Conservation (phyloP, 2,888 invertebrate genomes). For the Dascillus cervinus region DNA sequence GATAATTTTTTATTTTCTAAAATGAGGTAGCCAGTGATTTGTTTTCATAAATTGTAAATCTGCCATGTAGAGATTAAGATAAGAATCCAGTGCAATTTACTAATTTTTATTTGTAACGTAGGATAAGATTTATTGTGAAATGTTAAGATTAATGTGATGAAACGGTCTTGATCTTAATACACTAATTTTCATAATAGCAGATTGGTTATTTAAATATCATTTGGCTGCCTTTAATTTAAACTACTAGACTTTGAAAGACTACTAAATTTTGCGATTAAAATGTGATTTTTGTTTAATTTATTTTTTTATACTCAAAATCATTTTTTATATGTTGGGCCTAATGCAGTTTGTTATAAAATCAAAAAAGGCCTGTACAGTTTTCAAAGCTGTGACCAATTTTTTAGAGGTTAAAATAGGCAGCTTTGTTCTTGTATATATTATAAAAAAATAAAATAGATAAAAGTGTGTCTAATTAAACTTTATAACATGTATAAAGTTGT, state of each 20-base stretch:
- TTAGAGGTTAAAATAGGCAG: slow-evolving; percentile 8
- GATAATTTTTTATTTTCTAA: neutral
- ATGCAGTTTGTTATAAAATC: neutral
- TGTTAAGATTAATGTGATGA: no score
- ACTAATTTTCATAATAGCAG: no score
- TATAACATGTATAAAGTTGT: slow-evolving; percentile 16
- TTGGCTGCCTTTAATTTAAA: no score
- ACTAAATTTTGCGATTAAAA: slow-evolving; percentile 2
- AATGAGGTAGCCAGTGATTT: neutral
- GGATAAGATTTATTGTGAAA: neutral
- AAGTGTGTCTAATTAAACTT: slow-evolving; percentile 5
- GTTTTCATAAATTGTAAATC: neutral
- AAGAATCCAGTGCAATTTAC: neutral
- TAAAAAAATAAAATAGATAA: slow-evolving; percentile 6
- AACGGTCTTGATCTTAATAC: neutral
- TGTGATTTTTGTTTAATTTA: no score
- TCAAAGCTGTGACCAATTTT: slow-evolving; percentile 18
- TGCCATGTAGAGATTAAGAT: neutral
- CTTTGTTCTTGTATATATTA: slow-evolving; percentile 15
- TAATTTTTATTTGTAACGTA: neutral
- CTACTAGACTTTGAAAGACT: no score
- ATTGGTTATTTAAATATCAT: no score
- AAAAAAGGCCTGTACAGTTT: slow-evolving; percentile 11
- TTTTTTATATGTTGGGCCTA: slow-evolving; percentile 1
- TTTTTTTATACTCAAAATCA: neutral